These are phyloP conservation scores for Mus minutoides DNA, from an alignment of 2,797 vertebrate species.

Conservation along the genomic window DNA sequence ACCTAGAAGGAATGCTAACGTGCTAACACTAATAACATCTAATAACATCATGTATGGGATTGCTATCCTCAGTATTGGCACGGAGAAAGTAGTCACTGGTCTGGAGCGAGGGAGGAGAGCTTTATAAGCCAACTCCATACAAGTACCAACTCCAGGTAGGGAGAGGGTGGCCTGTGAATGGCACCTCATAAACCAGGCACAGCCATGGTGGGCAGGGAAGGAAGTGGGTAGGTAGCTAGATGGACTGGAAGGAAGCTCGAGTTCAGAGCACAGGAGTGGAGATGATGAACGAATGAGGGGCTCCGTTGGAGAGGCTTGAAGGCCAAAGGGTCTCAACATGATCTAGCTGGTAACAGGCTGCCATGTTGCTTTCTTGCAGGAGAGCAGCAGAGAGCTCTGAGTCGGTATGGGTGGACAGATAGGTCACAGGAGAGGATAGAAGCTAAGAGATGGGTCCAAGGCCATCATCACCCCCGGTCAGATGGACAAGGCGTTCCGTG, in stretches of 20 bases:
- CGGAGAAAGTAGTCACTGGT: background rate
- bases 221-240: background rate
- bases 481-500: background rate
- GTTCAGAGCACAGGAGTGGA: rapidly evolving
- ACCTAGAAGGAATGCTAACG: background rate
- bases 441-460: background rate
- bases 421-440: rapidly evolving
- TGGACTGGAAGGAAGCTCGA: background rate
- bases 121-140: background rate
- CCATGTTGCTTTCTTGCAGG: background rate
- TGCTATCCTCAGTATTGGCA: background rate
- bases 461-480: background rate
- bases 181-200: background rate
- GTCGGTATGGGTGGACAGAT: background rate
- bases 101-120: background rate
- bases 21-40: background rate
- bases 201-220: background rate
- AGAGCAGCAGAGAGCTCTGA: background rate
- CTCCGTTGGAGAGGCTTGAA: background rate
- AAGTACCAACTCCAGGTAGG: background rate
- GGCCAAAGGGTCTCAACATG: background rate
- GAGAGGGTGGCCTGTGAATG: background rate
- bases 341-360: background rate
- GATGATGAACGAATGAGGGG: background rate
- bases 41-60: background rate